These are phyloP conservation scores for Atethmia centrago DNA, from an alignment of 2,888 invertebrate species.

Conservation along the genomic window DNA sequence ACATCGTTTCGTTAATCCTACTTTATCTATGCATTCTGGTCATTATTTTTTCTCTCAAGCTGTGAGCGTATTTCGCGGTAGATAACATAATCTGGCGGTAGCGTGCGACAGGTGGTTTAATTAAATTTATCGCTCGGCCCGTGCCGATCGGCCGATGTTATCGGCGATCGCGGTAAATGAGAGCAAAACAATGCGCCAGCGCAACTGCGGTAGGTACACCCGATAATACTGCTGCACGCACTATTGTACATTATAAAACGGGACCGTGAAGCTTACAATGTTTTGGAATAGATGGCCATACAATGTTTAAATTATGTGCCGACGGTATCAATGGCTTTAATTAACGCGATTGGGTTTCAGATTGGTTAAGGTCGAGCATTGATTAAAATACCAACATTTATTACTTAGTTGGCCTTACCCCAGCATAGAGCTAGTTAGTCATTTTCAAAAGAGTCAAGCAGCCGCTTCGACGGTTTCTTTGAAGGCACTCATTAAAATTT, in stretches of 20 bases:
- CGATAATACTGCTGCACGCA: constrained; percentile 64
- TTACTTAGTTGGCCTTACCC: constrained; percentile 41
- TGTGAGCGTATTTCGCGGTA: constrained; percentile 73
- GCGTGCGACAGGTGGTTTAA: constrained; percentile 79
- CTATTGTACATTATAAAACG: constrained; percentile 68
- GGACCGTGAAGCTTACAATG: constrained; percentile 61
- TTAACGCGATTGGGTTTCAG: constrained; percentile 60
- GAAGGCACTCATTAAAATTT: constrained; percentile 50
- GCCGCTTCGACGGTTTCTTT: constrained; percentile 29
- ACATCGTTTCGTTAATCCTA: constrained; percentile 60
- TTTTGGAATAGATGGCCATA: constrained; percentile 59
- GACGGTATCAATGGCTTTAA: constrained; percentile 58
- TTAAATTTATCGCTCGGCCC: constrained; percentile 81
- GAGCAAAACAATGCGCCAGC: constrained; percentile 72
- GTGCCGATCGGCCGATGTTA: constrained; percentile 72
- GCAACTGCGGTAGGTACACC: constrained; percentile 73
- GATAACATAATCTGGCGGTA: constrained; percentile 79
- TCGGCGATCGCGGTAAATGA: constrained; percentile 68
- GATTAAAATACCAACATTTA: constrained; percentile 60
- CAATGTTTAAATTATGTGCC: constrained; percentile 53
- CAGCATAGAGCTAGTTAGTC: constrained; percentile 15
- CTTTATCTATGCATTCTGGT: constrained; percentile 71
- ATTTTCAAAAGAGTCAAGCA: constrained; percentile 24
- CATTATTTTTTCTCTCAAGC: constrained; percentile 63
- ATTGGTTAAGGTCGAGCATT: constrained; percentile 54